Percentiles rank a stretch among this genome's conserved stretches.
phyloP scores from a whole-genome alignment of 2,113 vertebrate species.

The Actenoides hombroni region DNA sequence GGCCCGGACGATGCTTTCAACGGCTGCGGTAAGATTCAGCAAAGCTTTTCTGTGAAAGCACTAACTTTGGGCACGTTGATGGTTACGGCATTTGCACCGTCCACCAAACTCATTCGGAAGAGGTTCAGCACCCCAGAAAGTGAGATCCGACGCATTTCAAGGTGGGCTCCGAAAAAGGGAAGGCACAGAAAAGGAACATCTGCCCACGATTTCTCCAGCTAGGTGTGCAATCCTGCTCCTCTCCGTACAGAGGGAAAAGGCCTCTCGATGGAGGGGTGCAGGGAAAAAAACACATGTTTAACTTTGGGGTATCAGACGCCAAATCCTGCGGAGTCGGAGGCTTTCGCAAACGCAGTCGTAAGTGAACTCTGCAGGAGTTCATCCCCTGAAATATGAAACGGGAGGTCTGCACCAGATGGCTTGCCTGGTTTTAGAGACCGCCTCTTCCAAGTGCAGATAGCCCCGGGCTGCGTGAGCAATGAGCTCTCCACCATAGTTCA shows the following conservation, averaged over 20 bases:
- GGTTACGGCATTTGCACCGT: background rate
- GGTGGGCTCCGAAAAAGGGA: background rate
- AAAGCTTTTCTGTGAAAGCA: background rate
- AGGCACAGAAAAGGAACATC: rapidly evolving
- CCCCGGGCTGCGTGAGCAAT: background rate
- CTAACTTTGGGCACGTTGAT: background rate
- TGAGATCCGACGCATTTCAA: background rate
- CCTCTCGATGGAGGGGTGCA: background rate
- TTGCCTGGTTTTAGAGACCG: constrained; percentile 13
- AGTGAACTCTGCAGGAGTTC: constrained; percentile 53
- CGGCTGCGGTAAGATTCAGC: background rate
- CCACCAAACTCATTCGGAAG: background rate
- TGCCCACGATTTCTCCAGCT: background rate
- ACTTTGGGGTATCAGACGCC: background rate
- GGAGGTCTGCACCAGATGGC: constrained; percentile 48
- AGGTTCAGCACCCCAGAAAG: background rate
- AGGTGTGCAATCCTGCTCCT: background rate
- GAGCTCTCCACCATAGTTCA: background rate
- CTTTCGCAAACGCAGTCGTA: background rate
- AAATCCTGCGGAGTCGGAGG: background rate
- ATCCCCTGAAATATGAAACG: constrained; percentile 48
- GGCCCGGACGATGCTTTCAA: background rate
- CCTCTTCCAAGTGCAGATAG: constrained; percentile 16
- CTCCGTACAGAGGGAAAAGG: background rate
- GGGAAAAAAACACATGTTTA: background rate